Conservation (phyloP, 2,113 vertebrate species). For the Otocyon megalotis region DNA sequence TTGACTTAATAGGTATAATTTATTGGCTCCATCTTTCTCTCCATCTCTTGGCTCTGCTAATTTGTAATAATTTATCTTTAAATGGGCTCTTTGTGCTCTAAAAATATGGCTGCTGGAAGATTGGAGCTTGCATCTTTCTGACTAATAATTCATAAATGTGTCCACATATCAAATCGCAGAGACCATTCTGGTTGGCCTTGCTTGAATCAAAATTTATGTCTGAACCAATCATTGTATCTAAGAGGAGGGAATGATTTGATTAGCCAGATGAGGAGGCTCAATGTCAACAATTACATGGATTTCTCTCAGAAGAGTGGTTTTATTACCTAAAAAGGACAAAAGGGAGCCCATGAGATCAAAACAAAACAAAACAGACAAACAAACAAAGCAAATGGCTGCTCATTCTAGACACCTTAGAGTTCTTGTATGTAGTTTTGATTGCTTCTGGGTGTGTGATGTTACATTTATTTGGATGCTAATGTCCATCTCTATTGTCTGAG, state of each 20-base stretch:
- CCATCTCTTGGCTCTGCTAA: conserved; percentile 36
- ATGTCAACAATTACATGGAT: not conserved
- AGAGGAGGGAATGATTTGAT: conserved; percentile 15
- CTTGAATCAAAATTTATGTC: conserved; percentile 21
- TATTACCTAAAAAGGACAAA: conserved; percentile 30
- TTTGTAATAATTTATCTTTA: conserved; percentile 38
- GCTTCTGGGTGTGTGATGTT: not conserved
- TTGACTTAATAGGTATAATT: conserved; percentile 16
- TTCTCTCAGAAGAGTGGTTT: conserved; percentile 3
- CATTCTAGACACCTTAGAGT: not conserved
- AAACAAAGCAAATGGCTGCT: not conserved
- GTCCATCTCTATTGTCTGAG: not conserved
- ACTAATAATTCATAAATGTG: not conserved
- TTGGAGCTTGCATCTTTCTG: not conserved
- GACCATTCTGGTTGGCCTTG: not conserved
- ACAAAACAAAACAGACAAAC: not conserved
- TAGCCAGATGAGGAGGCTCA: not conserved
- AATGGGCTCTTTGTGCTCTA: conserved; percentile 13
- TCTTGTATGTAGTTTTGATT: not conserved
- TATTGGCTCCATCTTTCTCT: conserved; percentile 32
- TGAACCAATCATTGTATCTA: not conserved
- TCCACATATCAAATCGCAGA: not conserved
- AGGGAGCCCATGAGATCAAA: not conserved
- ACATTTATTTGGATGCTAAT: not conserved
- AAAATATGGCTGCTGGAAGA: not conserved